phyloP scores from a whole-genome alignment of 2,888 invertebrate species.

The Pilophorus perplexus region DNA sequence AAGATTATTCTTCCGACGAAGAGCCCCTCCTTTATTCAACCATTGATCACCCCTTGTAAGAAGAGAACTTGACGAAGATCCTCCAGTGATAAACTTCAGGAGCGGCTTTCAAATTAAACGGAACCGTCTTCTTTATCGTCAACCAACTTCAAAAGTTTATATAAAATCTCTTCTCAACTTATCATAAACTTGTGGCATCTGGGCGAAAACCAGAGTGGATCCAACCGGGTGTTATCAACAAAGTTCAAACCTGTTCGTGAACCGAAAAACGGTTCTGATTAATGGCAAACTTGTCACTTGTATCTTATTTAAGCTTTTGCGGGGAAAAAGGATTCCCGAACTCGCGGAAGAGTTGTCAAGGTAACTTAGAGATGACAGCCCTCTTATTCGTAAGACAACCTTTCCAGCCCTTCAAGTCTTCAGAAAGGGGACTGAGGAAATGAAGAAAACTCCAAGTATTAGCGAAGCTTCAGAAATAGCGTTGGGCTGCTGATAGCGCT shows the following conservation, averaged over 20 bases:
- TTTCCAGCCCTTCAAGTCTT: too few relatives aligned
- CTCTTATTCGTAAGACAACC: too few relatives aligned
- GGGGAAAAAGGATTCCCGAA: too few relatives aligned
- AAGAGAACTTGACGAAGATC: too few relatives aligned
- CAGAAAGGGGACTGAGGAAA: slow-evolving; percentile 11
- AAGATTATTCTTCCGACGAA: too few relatives aligned
- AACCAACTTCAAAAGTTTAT: too few relatives aligned
- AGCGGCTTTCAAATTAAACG: too few relatives aligned
- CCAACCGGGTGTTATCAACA: neutral
- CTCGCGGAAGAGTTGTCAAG: neutral
- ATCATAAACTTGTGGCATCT: neutral
- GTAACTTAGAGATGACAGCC: neutral
- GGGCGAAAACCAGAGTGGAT: neutral
- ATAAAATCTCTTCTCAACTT: too few relatives aligned
- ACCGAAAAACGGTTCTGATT: slow-evolving; percentile 14
- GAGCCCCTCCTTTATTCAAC: too few relatives aligned
- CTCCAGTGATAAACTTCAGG: too few relatives aligned
- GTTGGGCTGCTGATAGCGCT: slow-evolving; percentile 12
- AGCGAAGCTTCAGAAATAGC: slow-evolving; percentile 9
- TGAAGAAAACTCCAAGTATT: slow-evolving; percentile 35
- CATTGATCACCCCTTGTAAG: too few relatives aligned
- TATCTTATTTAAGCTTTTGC: neutral
- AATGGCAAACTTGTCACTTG: slow-evolving; percentile 37
- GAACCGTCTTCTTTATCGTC: too few relatives aligned
- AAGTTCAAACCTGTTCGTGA: neutral